Evolutionary conservation across 2,797 vertebrate species (phyloP).

Genomic region (Hippoglossus hippoglossus): DNA sequence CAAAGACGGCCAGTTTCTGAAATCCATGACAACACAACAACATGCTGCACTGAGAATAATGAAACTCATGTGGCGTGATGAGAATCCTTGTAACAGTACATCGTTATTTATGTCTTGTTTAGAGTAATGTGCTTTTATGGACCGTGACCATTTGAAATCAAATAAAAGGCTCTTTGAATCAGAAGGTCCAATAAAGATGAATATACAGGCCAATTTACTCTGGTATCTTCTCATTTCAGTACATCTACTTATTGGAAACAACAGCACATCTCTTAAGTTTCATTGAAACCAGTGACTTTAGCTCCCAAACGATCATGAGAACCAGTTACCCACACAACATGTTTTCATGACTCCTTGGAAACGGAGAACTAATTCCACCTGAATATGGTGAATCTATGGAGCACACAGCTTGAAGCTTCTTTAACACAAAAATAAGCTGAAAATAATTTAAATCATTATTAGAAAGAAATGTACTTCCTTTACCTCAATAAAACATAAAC

Average conservation of each 20-base stretch:
- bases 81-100: slow-evolving; percentile 5
- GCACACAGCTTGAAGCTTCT: too few species aligned
- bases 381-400: too few species aligned
- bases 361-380: too few species aligned
- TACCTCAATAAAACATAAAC: too few species aligned
- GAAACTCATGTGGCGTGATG: not conserved
- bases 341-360: not conserved
- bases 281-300: not conserved
- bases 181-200: slow-evolving; percentile 21
- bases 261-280: not conserved
- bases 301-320: slow-evolving; percentile 13
- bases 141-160: not conserved
- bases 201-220: not conserved
- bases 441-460: too few species aligned
- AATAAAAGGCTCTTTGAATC: slow-evolving; percentile 8
- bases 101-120: slow-evolving; percentile 15
- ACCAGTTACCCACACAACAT: not conserved
- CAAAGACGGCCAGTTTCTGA: slow-evolving; percentile 2
- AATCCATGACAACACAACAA: not conserved
- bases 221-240: too few species aligned
- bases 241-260: not conserved
- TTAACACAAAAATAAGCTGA: too few species aligned
- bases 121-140: slow-evolving; percentile 18
- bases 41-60: not conserved
- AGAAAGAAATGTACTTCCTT: too few species aligned